Conservation (phyloP, 1,140 invertebrate genomes). For the Daktulosphaira vitifoliae region DNA sequence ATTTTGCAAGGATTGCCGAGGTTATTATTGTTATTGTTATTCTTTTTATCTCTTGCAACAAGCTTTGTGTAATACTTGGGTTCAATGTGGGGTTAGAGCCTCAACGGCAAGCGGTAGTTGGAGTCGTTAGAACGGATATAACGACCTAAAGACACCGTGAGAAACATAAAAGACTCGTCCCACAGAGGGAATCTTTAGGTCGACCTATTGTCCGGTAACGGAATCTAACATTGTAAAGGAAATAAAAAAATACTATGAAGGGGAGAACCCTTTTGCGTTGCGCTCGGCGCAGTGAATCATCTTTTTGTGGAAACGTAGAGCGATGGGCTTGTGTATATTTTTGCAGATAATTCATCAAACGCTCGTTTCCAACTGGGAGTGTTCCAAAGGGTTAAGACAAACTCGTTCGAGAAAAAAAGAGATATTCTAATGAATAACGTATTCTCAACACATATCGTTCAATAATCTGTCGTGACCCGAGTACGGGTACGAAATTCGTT, state of each 20-base stretch:
- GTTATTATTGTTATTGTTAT: neutral
- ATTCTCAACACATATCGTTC: no score
- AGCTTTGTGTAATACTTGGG: neutral
- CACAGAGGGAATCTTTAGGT: slow-evolving; percentile 22
- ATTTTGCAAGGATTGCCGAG: slow-evolving; percentile 14
- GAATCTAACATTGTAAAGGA: slow-evolving; percentile 19
- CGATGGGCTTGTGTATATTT: no score
- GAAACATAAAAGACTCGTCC: slow-evolving; percentile 28
- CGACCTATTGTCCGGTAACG: slow-evolving; percentile 27
- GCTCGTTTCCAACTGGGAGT: no score
- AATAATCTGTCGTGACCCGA: no score
- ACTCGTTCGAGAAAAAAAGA: no score
- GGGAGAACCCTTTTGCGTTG: slow-evolving; percentile 21
- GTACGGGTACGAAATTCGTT: no score
- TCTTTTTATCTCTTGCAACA: neutral
- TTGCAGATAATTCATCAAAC: no score
- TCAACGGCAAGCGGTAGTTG: neutral
- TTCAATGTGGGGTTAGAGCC: slow-evolving; percentile 23
- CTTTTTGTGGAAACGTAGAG: no score
- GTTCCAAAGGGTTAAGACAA: no score
- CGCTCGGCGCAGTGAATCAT: neutral
- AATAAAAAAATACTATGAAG: neutral
- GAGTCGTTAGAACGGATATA: slow-evolving; percentile 29
- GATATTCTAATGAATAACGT: no score
- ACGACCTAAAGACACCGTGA: slow-evolving; percentile 26